Conservation (phyloP, 1,140 invertebrate genomes). For the Trichogramma pretiosum region DNA sequence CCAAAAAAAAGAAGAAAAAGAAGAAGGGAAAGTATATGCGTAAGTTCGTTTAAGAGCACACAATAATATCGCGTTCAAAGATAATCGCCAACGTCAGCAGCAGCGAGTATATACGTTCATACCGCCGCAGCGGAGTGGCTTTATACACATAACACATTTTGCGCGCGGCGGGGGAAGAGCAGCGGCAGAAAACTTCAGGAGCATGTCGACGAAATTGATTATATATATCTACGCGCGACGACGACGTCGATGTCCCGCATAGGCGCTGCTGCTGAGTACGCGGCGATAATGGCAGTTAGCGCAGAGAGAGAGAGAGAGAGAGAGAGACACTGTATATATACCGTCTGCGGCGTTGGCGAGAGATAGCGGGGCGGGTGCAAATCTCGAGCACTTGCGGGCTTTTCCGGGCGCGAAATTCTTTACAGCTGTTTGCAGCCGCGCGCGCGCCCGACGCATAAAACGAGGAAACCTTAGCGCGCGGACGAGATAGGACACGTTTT, state of each 20-base stretch:
- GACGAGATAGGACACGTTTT: conserved; percentile 34
- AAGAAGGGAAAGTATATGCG: not conserved
- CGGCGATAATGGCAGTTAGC: conserved; percentile 20
- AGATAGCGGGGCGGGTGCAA: conserved; percentile 31
- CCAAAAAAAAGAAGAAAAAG: not conserved
- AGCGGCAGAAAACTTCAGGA: no score
- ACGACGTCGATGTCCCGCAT: no score
- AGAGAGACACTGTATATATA: no score
- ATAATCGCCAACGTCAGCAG: not conserved
- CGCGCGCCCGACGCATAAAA: not conserved
- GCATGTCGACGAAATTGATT: conserved; percentile 31
- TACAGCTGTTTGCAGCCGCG: conserved; percentile 34
- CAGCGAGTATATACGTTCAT: no score
- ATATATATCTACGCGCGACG: no score
- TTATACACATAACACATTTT: no score
- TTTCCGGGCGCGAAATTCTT: conserved; percentile 27
- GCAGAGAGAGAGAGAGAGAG: conserved; percentile 19
- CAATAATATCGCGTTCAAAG: conserved; percentile 2
- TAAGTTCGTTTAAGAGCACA: not conserved
- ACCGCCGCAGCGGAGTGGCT: no score
- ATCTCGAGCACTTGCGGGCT: conserved; percentile 9
- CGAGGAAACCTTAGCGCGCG: not conserved
- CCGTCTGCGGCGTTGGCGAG: conserved; percentile 20
- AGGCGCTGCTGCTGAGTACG: not conserved
- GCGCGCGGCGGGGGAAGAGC: no score